These are phyloP conservation scores for Diadophis punctatus DNA, from an alignment of 2,113 vertebrate genomes.

Conservation along the genomic window DNA sequence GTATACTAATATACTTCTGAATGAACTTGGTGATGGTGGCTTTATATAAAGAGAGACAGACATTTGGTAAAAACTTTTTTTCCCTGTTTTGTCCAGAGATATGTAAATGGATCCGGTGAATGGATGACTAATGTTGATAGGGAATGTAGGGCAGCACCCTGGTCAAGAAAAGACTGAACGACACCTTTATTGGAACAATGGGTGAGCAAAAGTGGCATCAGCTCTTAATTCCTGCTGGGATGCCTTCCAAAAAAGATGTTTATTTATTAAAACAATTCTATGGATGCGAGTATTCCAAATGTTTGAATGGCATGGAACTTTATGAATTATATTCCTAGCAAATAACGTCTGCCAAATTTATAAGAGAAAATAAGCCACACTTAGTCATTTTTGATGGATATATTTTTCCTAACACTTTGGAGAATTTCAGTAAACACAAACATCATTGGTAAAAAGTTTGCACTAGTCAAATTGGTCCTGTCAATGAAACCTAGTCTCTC, in stretches of 20 bases:
- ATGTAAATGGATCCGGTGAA: background rate
- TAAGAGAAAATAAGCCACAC: background rate
- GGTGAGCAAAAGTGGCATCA: background rate
- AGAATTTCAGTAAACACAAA: background rate
- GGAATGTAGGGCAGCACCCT: background rate
- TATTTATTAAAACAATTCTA: background rate
- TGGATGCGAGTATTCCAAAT: background rate
- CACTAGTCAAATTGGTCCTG: background rate
- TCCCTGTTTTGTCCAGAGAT: background rate
- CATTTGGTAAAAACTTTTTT: background rate
- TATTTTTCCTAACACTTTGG: background rate
- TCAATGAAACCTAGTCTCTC: background rate
- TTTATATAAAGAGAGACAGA: background rate
- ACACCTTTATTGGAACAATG: background rate
- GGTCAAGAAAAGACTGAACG: background rate
- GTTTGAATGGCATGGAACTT: background rate
- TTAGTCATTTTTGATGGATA: background rate
- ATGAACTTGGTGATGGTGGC: background rate
- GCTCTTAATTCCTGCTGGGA: background rate
- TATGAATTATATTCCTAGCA: background rate
- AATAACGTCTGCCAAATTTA: background rate
- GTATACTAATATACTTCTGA: background rate
- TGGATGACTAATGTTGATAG: background rate
- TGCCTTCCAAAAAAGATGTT: background rate
- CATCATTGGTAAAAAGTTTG: background rate